Conservation (phyloP, 2,888 invertebrate genomes). For the Crepidodera aurea region DNA sequence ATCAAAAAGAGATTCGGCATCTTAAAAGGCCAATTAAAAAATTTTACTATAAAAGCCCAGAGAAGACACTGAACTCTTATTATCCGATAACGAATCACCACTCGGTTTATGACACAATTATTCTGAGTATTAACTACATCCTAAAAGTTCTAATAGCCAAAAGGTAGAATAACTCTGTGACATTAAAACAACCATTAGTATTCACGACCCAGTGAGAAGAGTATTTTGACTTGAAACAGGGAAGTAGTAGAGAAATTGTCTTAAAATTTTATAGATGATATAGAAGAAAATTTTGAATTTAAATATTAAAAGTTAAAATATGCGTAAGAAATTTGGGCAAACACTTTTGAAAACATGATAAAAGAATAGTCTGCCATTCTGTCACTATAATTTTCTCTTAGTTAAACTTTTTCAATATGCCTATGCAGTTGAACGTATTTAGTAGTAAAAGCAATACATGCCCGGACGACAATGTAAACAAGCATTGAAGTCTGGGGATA, state of each 20-base stretch:
- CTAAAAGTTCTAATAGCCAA: conserved; percentile 28
- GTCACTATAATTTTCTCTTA: too few relatives aligned
- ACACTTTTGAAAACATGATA: too few relatives aligned
- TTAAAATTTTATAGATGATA: too few relatives aligned
- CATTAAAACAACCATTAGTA: conserved; percentile 31
- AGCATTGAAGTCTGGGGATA: too few relatives aligned
- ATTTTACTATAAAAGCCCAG: background rate
- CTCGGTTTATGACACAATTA: conserved; percentile 25
- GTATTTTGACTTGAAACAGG: conserved; percentile 1
- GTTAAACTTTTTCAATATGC: too few relatives aligned
- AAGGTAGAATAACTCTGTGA: conserved; percentile 25
- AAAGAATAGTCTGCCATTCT: too few relatives aligned
- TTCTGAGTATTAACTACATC: conserved; percentile 21
- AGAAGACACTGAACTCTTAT: conserved; percentile 10
- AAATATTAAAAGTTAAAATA: too few relatives aligned
- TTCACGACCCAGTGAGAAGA: conserved; percentile 15
- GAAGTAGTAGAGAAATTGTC: background rate
- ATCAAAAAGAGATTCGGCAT: background rate
- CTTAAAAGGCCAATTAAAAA: conserved; percentile 9
- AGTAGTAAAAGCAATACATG: too few relatives aligned
- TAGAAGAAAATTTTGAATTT: too few relatives aligned
- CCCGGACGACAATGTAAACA: too few relatives aligned
- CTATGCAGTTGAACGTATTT: too few relatives aligned
- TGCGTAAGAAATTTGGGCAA: too few relatives aligned
- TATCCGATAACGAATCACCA: conserved; percentile 26